Evolutionary conservation across 1,140 invertebrate genomes (phyloP), one percentile per base, ranked within the genome.

Genomic region (Camponotus floridanus): DNA sequence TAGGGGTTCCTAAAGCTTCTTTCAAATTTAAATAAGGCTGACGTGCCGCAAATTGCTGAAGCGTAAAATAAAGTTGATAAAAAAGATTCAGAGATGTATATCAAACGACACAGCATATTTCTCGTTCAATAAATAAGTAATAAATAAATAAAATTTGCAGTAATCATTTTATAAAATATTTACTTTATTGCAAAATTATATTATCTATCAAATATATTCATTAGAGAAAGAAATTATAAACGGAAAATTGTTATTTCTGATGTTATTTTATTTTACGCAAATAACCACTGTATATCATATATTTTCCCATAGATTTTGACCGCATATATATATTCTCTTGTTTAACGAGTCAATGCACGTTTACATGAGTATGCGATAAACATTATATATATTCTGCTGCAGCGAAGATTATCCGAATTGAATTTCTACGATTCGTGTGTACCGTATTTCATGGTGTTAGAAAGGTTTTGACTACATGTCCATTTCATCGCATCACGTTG

Each of bases 21-120:
- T 70, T 76, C 21, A 39, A 86, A 80, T 89, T 89, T 81, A 89
- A 86, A 89, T 76, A 76, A 86, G 62, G 45, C 76, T 31, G 31
- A 57, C 62, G 57, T 83, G 42, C 18, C 55, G 57, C 81, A 65
- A 78, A 67, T 64, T 85, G 33, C 36, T 33, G 71, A 76, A 42
- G 71, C 57, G 73, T 76, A 76, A 78, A 78, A 55, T 48, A 42
- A 85, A 85, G 61, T 76, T 62, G 45, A 45, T 42, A 33, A 78
- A 78, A 65, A 62, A 51, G 3, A 13, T 42, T 48, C 13, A 3
- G 36, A 76, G 39, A 26, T 26, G 26, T 33, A 4, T 61, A 85
- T 51, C 33, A 33, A n/a, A 13, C 81, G 31, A 64, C 8, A 51
- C 8, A 51, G 13, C 36, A 33, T 85, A 21, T 78, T 84, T 8